Base-by-base conservation (phyloP, 2,797 vertebrate genomes). In the Taeniopygia guttata region DNA sequence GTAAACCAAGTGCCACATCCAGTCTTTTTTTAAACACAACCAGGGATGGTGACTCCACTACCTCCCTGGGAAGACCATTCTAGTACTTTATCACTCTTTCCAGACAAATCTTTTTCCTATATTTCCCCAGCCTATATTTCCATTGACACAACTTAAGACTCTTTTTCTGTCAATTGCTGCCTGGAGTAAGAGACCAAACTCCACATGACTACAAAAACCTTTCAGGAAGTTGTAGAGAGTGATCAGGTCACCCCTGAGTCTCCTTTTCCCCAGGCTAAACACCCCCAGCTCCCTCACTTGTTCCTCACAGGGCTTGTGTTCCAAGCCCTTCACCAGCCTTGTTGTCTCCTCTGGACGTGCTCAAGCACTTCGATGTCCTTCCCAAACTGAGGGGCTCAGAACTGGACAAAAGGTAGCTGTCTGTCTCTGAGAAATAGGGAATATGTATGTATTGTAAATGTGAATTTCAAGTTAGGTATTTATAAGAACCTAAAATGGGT, bases 401-500 rank as follows among this genome's bases (percentile, higher is more conserved):
- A 30, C 18, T 30, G 27, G 20, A 43, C 5, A 73, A 78, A 68
- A 82, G 3, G 12, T 32, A 63, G 15, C 5, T 51, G 5, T 29
- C 3, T 58, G 8, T 45, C 56, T 38, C 27, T 73, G 22, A 79
- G 54, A 90, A 77, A 56, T 0, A 68, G 8, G 4, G 6, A 87
- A 62, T 38, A 1, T 23, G 9, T 49, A 16, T 0, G 0, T 21
- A 62, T 45, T 38, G 20, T 26, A 43, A 36, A 63, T 8, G 4
- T 56, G 45, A 91, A 30, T 68, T 90, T 70, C 9, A 2, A 84
- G 29, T 42, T 74, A 91, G 13, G 13, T 72, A 72, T 60, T 72
- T 83, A 63, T 56, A 68, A 49, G 5, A 81, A 8, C 7, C 10
- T 46, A 49, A 85, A 85, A 63, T 20, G 11, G 9, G 36, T 38